These are phyloP conservation scores for Lanius ludovicianus DNA, from an alignment of 2,113 vertebrate genomes.

Conservation along the genomic window DNA sequence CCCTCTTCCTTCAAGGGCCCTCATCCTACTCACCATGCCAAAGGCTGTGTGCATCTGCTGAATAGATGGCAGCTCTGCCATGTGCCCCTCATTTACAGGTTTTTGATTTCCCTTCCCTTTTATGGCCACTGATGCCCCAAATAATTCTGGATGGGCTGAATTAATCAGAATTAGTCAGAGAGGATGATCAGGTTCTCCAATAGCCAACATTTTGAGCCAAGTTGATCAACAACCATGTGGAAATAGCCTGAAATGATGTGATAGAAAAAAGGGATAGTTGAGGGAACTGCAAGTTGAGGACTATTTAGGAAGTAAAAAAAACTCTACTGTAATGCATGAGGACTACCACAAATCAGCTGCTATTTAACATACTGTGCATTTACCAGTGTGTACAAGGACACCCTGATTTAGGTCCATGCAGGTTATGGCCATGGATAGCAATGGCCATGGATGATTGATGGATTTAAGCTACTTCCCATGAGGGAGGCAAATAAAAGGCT, in stretches of 20 bases:
- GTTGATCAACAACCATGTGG: background rate
- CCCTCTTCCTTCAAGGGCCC: background rate
- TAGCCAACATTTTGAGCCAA: background rate
- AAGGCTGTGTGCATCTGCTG: background rate
- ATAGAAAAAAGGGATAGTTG: background rate
- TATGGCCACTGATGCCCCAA: background rate
- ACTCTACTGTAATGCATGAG: background rate
- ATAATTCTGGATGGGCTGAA: background rate
- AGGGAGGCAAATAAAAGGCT: background rate
- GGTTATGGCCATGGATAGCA: background rate
- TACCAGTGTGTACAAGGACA: background rate
- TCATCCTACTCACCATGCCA: background rate
- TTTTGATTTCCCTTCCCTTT: background rate
- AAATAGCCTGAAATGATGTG: background rate
- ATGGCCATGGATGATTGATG: too few relatives aligned
- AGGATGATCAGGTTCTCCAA: background rate
- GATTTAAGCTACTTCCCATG: background rate
- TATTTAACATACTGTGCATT: background rate
- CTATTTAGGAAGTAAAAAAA: background rate
- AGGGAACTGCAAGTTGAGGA: background rate
- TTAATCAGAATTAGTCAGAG: background rate
- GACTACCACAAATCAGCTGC: background rate
- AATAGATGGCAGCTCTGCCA: background rate
- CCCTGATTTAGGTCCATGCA: background rate
- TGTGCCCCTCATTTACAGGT: background rate